Evolutionary conservation across 2,888 invertebrate species (phyloP).

Genomic region (Drosophila prolongata): DNA sequence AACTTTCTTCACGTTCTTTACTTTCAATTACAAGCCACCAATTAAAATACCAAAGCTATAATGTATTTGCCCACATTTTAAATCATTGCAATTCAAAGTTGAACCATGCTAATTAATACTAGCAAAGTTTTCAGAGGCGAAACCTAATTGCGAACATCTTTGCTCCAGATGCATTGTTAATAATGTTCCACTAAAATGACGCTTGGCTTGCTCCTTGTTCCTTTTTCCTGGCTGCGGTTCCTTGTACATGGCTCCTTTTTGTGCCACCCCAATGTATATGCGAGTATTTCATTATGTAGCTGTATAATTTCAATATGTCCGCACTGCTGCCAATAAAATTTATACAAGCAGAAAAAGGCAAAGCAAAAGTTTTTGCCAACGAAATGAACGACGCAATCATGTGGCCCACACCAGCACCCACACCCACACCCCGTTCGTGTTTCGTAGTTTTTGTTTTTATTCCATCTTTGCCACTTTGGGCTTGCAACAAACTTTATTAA

Average conservation of each 20-base stretch:
- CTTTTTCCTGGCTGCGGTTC: constrained; percentile 3
- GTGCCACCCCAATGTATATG: constrained; percentile 4
- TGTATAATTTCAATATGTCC: constrained; percentile 42
- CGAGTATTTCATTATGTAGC: constrained; percentile 40
- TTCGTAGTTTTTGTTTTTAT: constrained; percentile 36
- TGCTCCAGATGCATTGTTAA: constrained; percentile 29
- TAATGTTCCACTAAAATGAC: constrained; percentile 23
- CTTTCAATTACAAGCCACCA: not conserved
- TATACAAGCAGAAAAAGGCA: constrained; percentile 20
- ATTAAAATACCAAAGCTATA: constrained; percentile 1
- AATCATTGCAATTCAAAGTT: not conserved
- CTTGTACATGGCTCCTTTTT: not conserved
- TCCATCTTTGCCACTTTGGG: constrained; percentile 66
- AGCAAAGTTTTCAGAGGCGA: constrained; percentile 26
- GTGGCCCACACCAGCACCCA: constrained; percentile 7
- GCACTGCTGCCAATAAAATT: constrained; percentile 70
- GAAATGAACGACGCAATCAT: constrained; percentile 44
- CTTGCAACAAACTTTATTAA: constrained; percentile 74
- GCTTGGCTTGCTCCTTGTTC: constrained; percentile 9
- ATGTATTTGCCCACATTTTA: not conserved
- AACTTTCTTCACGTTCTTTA: too few relatives aligned
- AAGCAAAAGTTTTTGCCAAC: constrained; percentile 57
- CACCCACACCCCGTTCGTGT: constrained; percentile 3
- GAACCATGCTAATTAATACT: constrained; percentile 30
- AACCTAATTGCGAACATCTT: constrained; percentile 21